phyloP scores from a whole-genome alignment of 1,140 invertebrate genomes.

The Drosophila setifemur region DNA sequence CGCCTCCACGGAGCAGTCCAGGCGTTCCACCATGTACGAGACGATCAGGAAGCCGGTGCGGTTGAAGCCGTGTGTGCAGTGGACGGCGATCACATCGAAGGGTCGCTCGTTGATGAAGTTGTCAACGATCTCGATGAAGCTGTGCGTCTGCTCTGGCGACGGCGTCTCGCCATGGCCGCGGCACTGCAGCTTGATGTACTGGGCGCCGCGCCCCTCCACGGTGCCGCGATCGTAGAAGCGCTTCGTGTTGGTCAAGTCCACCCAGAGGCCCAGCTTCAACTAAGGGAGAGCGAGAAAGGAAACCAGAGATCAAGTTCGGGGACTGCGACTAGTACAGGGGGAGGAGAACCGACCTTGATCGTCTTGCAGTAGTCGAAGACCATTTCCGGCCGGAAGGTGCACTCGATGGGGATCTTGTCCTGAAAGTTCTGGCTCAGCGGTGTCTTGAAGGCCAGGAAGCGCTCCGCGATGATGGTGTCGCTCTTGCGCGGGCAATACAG shows the following conservation, averaged over 20 bases:
- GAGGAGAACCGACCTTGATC: constrained; percentile 85
- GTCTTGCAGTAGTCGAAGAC: constrained; percentile 88
- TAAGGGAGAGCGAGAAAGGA: constrained; percentile 81
- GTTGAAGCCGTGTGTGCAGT: constrained; percentile 99
- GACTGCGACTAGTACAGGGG: no score
- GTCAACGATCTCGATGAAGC: constrained; percentile 90
- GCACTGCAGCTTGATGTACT: constrained; percentile 94
- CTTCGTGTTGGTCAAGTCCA: constrained; percentile 97
- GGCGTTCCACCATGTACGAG: constrained; percentile 93
- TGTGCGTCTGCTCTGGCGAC: constrained; percentile 88
- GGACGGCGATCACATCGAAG: constrained; percentile 92
- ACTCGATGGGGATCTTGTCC: constrained; percentile 90
- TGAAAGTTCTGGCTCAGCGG: constrained; percentile 91
- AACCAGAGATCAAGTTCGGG: background rate
- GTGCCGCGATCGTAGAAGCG: constrained; percentile 94
- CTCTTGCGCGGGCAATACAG: constrained; percentile 95
- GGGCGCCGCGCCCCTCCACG: constrained; percentile 89
- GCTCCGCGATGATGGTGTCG: constrained; percentile 87
- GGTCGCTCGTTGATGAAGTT: constrained; percentile 92
- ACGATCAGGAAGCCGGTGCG: constrained; percentile 97
- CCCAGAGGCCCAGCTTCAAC: constrained; percentile 96
- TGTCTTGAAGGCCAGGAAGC: constrained; percentile 96
- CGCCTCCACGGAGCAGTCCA: constrained; percentile 90
- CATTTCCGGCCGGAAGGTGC: constrained; percentile 93
- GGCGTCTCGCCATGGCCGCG: constrained; percentile 93